These are phyloP conservation scores for Zoanthus sociatus DNA, from an alignment of 92 coral and sea anemone genomes.

Conservation along the genomic window DNA sequence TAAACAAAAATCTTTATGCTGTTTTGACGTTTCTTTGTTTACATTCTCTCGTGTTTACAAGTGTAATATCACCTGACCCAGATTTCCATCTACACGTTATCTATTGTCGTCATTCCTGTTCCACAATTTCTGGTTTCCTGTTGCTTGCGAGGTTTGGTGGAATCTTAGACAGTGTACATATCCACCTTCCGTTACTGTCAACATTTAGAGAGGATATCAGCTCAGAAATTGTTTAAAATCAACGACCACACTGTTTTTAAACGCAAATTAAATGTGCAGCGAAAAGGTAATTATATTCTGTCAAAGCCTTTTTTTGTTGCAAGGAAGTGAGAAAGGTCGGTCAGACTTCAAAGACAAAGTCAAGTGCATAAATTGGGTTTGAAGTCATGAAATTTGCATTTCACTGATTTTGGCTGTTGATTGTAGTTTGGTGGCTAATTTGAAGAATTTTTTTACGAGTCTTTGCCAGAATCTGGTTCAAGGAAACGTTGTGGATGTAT, in stretches of 20 bases:
- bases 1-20: too few relatives aligned
- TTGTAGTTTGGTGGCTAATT: conserved; percentile 66
- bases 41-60: too few relatives aligned
- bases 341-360: conserved; percentile 29
- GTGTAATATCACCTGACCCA: too few relatives aligned
- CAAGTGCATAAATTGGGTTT: conserved; percentile 51
- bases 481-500: conserved; percentile 55
- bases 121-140: too few relatives aligned
- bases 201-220: conserved; percentile 49
- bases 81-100: too few relatives aligned
- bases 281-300: conserved; percentile 63
- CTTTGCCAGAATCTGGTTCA: conserved; percentile 48
- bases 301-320: conserved; percentile 48
- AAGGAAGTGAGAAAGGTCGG: conserved; percentile 57
- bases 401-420: conserved; percentile 51
- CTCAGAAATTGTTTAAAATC: conserved; percentile 60
- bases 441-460: conserved; percentile 32
- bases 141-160: conserved; percentile 64
- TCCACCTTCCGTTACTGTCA: conserved; percentile 17
- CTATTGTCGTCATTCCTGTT: too few relatives aligned
- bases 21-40: too few relatives aligned
- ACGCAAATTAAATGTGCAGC: conserved; percentile 58
- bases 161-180: conserved; percentile 55
- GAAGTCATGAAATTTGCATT: conserved; percentile 65
- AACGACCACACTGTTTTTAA: conserved; percentile 52